These are phyloP conservation scores for Cryptoleucopteryx plumbea DNA, from an alignment of 2,113 vertebrate species.

Conservation along the genomic window DNA sequence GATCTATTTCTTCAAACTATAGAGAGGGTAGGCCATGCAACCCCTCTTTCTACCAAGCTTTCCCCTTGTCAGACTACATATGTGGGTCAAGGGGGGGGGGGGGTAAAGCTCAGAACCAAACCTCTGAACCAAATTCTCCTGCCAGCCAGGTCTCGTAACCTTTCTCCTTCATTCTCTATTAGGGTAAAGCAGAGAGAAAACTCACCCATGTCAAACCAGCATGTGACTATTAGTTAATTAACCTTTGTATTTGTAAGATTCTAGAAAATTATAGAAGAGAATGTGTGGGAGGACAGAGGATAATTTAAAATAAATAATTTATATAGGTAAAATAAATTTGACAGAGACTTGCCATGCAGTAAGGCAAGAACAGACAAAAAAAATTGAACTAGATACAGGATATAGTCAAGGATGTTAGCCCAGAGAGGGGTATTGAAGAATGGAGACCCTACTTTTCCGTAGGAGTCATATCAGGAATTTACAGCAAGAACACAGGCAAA, in stretches of 20 bases:
- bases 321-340: not conserved
- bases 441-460: not conserved
- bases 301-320: not conserved
- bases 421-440: not conserved
- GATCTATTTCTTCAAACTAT: not conserved
- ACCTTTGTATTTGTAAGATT: not conserved
- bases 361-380: not conserved
- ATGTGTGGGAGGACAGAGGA: not conserved
- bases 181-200: not conserved
- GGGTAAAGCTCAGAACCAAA: not conserved
- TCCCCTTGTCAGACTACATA: not conserved
- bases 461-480: not conserved
- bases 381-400: not conserved
- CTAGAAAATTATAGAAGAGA: not conserved
- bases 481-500: not conserved
- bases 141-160: not conserved
- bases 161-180: not conserved
- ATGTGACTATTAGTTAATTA: not conserved
- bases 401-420: not conserved
- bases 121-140: not conserved
- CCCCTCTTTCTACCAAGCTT: not conserved
- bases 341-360: not conserved
- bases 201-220: not conserved
- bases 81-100: accelerated
- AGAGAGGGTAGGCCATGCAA: not conserved